A percentile compares a stretch with the other conserved stretches of the same genome.
Evolutionary conservation across 2,113 vertebrate species (phyloP).

Genomic region (Oophaga pumilio): DNA sequence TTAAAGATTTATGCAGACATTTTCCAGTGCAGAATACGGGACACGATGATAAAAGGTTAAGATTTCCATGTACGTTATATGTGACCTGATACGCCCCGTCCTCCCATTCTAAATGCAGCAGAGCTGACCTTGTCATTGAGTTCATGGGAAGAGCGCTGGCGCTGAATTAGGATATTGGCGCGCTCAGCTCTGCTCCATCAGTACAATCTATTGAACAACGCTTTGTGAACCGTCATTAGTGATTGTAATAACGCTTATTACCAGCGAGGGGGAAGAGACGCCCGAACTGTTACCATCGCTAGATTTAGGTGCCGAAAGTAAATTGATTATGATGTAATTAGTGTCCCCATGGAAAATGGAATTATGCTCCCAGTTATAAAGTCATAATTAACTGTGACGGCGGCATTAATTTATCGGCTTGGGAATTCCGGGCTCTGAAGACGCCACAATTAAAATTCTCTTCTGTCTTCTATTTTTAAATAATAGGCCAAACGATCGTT

Average conservation of each 20-base stretch:
- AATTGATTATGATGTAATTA: conserved; percentile 36
- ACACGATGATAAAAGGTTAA: no score
- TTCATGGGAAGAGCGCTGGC: background rate
- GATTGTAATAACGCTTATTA: background rate
- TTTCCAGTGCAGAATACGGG: no score
- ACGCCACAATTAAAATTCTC: background rate
- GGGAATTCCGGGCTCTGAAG: background rate
- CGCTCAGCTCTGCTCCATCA: background rate
- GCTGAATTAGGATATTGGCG: background rate
- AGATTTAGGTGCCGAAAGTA: background rate
- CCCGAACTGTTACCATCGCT: background rate
- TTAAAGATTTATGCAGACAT: no score
- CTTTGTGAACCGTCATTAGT: background rate
- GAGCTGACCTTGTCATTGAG: background rate
- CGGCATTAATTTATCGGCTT: background rate
- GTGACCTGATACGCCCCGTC: no score
- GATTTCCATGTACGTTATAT: no score
- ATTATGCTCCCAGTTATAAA: background rate
- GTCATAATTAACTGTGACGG: conserved; percentile 20
- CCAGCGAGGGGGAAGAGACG: background rate
- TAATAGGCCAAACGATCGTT: background rate
- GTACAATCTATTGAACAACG: background rate
- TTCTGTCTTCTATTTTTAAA: conserved; percentile 3
- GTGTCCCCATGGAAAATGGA: background rate
- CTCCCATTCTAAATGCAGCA: background rate